phyloP scores from a whole-genome alignment of 2,113 vertebrate species.

The Lamprologus ornatipinnis region DNA sequence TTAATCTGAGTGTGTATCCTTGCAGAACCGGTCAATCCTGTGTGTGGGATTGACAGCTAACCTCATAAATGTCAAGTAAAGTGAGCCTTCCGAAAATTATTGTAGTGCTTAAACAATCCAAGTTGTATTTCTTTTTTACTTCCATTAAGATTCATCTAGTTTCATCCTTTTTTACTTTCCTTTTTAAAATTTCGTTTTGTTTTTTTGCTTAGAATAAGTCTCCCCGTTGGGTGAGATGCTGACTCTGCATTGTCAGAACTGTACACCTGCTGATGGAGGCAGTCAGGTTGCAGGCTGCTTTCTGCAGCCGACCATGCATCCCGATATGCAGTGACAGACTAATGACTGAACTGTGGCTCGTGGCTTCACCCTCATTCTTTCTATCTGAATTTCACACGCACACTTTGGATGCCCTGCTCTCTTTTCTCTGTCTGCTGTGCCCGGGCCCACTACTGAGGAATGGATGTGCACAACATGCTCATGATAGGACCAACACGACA shows the following conservation, averaged over 20 bases:
- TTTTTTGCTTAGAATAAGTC: not conserved
- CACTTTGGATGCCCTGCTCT: not conserved
- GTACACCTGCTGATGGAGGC: not conserved
- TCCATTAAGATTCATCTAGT: not conserved
- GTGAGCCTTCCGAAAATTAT: not conserved
- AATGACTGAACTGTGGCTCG: not conserved
- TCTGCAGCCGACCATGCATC: not conserved
- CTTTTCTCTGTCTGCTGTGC: not conserved
- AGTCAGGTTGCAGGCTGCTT: not conserved
- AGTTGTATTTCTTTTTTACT: not conserved
- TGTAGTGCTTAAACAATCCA: not conserved
- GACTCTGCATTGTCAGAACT: conserved; percentile 4
- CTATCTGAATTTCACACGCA: not conserved
- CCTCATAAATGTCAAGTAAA: not conserved
- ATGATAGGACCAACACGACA: conserved; percentile 36
- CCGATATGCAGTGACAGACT: not conserved
- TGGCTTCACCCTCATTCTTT: not conserved
- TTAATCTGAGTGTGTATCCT: not conserved
- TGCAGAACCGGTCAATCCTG: not conserved
- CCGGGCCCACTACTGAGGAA: not conserved
- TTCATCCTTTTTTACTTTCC: not conserved
- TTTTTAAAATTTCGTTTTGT: not conserved
- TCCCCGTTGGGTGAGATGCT: conserved; percentile 9
- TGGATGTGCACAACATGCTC: conserved; percentile 35
- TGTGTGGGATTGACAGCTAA: not conserved